These are phyloP conservation scores for Aspidiotus destructor DNA, from an alignment of 2,888 invertebrate species.

Conservation along the genomic window DNA sequence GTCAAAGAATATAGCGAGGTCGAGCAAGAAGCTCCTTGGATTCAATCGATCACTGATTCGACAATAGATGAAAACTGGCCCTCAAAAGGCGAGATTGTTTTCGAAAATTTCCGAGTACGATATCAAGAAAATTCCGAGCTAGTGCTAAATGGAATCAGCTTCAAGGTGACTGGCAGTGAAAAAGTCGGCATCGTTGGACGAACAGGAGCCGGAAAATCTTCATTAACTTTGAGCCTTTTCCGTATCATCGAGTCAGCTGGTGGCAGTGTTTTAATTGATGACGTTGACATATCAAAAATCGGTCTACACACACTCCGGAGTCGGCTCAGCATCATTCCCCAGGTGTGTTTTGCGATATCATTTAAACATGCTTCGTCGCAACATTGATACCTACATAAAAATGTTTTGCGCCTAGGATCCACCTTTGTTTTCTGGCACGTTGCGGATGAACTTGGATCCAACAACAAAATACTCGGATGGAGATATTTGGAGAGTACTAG, in stretches of 20 bases:
- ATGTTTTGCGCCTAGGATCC: slow-evolving; percentile 58
- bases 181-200: slow-evolving; percentile 84
- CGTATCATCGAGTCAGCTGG: slow-evolving; percentile 77
- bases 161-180: slow-evolving; percentile 69
- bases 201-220: slow-evolving; percentile 87
- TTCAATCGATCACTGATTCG: background rate
- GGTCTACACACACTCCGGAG: slow-evolving; percentile 79
- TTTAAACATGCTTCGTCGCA: too few relatives aligned
- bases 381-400: too few relatives aligned
- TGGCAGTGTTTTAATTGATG: slow-evolving; percentile 76
- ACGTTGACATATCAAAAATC: slow-evolving; percentile 65
- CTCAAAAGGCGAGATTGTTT: slow-evolving; percentile 62
- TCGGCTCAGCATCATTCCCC: slow-evolving; percentile 46
- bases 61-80: slow-evolving; percentile 59
- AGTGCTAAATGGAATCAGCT: slow-evolving; percentile 69
- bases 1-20: slow-evolving; percentile 91
- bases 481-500: slow-evolving; percentile 77
- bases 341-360: slow-evolving; percentile 38
- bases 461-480: slow-evolving; percentile 68
- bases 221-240: slow-evolving; percentile 75
- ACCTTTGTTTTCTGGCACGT: slow-evolving; percentile 82
- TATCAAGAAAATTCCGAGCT: slow-evolving; percentile 80
- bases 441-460: slow-evolving; percentile 88
- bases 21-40: slow-evolving; percentile 47
- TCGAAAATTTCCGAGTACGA: slow-evolving; percentile 71